Conservation (phyloP, 2,888 invertebrate genomes). For the Acronicta aceris region DNA sequence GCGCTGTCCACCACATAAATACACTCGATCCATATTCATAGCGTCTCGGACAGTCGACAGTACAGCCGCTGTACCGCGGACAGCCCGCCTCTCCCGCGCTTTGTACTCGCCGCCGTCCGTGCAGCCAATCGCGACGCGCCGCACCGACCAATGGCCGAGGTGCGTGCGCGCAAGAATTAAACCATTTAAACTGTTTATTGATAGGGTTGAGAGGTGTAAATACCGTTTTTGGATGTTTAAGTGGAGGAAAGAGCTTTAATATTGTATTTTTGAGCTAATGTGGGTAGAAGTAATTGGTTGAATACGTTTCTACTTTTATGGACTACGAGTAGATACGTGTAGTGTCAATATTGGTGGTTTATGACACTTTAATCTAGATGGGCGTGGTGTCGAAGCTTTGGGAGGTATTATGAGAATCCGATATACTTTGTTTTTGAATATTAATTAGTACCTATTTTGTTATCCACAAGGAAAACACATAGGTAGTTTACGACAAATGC, state of each 20-base stretch:
- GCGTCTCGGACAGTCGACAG: constrained; percentile 78
- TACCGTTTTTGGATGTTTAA: constrained; percentile 25
- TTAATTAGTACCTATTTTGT: constrained; percentile 7
- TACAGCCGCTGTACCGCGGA: constrained; percentile 66
- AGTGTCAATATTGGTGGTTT: neutral
- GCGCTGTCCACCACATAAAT: constrained; percentile 54
- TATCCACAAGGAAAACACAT: constrained; percentile 34
- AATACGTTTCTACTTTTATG: neutral
- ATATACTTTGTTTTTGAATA: neutral
- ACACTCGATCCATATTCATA: constrained; percentile 81
- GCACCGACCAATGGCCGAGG: constrained; percentile 76
- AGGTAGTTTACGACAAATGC: neutral
- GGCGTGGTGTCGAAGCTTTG: constrained; percentile 33
- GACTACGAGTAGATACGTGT: neutral
- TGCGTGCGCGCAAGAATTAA: constrained; percentile 80
- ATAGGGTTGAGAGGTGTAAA: constrained; percentile 73
- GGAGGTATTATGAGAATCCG: constrained; percentile 3
- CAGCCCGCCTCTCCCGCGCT: constrained; percentile 80
- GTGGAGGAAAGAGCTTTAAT: neutral
- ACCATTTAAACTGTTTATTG: constrained; percentile 73
- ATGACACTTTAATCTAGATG: constrained; percentile 14
- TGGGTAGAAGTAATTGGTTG: neutral
- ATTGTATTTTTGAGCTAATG: no score
- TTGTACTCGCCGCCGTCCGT: constrained; percentile 77
- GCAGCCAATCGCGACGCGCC: constrained; percentile 75